Evolutionary conservation across 2,113 vertebrate species (phyloP).

Genomic region (Phocoena sinus): DNA sequence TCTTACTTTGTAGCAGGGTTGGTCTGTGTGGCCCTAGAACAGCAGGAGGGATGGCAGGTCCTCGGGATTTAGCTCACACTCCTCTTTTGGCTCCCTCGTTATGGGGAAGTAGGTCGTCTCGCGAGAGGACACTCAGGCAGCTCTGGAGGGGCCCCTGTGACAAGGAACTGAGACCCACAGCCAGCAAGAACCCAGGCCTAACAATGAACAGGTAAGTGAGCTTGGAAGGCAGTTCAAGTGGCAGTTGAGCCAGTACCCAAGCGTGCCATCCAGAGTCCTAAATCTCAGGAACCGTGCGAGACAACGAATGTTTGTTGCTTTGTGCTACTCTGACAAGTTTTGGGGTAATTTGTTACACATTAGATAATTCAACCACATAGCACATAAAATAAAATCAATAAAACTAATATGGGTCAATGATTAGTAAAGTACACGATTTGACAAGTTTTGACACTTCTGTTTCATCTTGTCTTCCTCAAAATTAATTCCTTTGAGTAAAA

Average conservation of each 20-base stretch:
- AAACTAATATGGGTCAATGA: neutral
- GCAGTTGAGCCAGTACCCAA: neutral
- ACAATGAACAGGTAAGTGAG: neutral
- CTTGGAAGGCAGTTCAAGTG: neutral
- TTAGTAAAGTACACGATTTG: neutral
- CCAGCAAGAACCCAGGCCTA: neutral
- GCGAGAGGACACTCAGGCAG: neutral
- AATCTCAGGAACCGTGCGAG: neutral
- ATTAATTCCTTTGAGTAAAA: neutral
- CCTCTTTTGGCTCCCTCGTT: neutral
- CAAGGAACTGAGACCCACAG: neutral
- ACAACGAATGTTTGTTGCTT: neutral
- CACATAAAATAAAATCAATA: neutral
- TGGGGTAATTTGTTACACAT: neutral
- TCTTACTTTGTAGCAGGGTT: neutral
- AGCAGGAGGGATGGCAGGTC: neutral
- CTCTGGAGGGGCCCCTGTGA: neutral
- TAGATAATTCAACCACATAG: neutral
- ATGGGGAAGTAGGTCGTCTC: neutral
- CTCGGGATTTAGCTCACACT: neutral
- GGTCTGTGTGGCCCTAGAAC: neutral
- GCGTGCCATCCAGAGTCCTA: neutral
- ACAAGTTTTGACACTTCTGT: neutral
- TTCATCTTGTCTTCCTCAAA: neutral
- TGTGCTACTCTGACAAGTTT: neutral